phyloP scores from a whole-genome alignment of 37 sponge, comb jelly and placozoan species.

The Ephydatia muelleri region DNA sequence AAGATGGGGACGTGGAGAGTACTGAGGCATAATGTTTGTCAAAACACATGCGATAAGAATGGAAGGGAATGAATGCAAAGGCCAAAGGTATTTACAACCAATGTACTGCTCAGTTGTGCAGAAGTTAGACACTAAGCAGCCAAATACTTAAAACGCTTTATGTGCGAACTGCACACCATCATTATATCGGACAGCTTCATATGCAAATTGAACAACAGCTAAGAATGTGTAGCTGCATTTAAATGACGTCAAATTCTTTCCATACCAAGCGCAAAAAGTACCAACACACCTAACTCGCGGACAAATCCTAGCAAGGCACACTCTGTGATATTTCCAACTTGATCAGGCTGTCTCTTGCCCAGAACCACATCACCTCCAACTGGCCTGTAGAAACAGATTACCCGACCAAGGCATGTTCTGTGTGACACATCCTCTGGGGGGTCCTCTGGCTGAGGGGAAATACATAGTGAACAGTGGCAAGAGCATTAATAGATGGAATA shows the following conservation, averaged over 20 bases:
- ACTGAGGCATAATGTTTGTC: too few species aligned
- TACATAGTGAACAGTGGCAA: too few species aligned
- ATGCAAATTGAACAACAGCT: too few species aligned
- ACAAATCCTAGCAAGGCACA: conserved; percentile 87
- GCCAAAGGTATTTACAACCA: too few species aligned
- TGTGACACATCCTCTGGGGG: not conserved
- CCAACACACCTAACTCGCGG: conserved; percentile 24
- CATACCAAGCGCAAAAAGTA: too few species aligned
- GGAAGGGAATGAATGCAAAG: not conserved
- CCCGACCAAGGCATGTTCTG: not conserved
- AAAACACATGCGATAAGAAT: too few species aligned
- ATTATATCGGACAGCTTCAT: too few species aligned
- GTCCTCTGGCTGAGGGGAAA: not conserved
- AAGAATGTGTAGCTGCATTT: not conserved
- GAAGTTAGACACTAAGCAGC: too few species aligned
- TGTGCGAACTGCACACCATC: too few species aligned
- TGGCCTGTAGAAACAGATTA: not conserved
- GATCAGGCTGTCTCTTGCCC: conserved; percentile 48
- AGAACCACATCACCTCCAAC: not conserved
- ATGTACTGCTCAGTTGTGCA: not conserved
- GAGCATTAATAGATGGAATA: too few species aligned
- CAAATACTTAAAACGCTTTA: not conserved
- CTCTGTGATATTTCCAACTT: conserved; percentile 95
- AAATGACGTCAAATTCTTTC: not conserved
- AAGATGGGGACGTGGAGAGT: not conserved